Percentiles rank a stretch among this genome's conserved stretches.
phyloP scores from a whole-genome alignment of 2,113 vertebrate species.

The Dipodomys merriami region DNA sequence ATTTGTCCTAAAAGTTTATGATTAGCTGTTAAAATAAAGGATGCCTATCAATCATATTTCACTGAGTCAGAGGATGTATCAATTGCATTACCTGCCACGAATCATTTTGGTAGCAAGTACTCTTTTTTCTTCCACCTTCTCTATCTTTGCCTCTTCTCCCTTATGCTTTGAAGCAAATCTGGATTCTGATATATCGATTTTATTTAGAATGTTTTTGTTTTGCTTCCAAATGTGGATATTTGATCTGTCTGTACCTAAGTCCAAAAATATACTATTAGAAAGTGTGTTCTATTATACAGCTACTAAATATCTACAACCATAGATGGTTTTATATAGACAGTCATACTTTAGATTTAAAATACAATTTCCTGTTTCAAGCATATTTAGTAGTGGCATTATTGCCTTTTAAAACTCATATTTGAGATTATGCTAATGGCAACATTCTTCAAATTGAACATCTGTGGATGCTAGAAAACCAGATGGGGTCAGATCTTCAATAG shows the following conservation, averaged over 20 bases:
- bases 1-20: background rate
- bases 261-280: background rate
- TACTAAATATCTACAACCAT: background rate
- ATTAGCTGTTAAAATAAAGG: background rate
- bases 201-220: background rate
- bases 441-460: conserved; percentile 49
- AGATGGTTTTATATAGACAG: background rate
- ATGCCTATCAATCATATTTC: background rate
- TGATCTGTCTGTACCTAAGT: background rate
- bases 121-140: background rate
- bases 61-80: background rate
- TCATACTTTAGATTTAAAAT: conserved; percentile 9
- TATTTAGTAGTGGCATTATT: conserved; percentile 9
- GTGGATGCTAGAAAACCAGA: conserved; percentile 35
- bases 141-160: background rate
- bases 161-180: background rate
- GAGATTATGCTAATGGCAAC: conserved; percentile 29
- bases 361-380: conserved; percentile 26
- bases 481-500: conserved; percentile 14
- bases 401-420: conserved; percentile 44
- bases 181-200: conserved; percentile 1
- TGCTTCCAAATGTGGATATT: background rate
- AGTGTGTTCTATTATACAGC: conserved; percentile 35
- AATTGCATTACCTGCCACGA: background rate
- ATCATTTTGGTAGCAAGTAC: background rate